These are phyloP conservation scores for Endotricha flammealis DNA, from an alignment of 2,888 invertebrate species.

Conservation along the genomic window DNA sequence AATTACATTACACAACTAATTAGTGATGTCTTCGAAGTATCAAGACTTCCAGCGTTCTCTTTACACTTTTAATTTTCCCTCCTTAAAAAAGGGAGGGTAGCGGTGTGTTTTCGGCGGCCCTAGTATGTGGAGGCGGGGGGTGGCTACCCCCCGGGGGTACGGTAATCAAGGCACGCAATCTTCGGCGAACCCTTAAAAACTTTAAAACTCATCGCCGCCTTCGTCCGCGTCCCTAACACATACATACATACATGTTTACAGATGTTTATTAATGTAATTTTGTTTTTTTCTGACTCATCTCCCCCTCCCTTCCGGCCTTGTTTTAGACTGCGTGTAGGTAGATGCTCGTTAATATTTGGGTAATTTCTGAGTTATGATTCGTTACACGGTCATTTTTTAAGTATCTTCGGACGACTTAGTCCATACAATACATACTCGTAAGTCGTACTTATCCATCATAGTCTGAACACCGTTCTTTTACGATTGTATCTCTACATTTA, in stretches of 20 bases:
- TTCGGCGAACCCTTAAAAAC: slow-evolving; percentile 81
- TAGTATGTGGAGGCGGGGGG: slow-evolving; percentile 41
- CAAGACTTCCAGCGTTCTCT: slow-evolving; percentile 39
- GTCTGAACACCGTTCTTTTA: too few species aligned
- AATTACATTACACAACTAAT: slow-evolving; percentile 17
- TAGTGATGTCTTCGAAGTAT: slow-evolving; percentile 52
- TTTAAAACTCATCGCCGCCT: slow-evolving; percentile 78
- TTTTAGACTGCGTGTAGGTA: slow-evolving; percentile 10
- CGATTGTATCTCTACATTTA: too few species aligned
- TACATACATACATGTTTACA: slow-evolving; percentile 28
- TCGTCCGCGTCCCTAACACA: slow-evolving; percentile 29
- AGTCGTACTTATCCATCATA: too few species aligned
- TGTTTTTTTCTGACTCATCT: slow-evolving; percentile 23
- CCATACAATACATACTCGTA: too few species aligned
- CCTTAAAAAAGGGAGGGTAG: slow-evolving; percentile 76
- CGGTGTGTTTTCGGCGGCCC: slow-evolving; percentile 57
- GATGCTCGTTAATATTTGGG: too few species aligned
- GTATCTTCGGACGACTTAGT: too few species aligned
- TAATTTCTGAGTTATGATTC: too few species aligned
- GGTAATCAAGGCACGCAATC: slow-evolving; percentile 82
- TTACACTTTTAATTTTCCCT: slow-evolving; percentile 77
- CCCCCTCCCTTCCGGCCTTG: slow-evolving; percentile 4
- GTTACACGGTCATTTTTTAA: too few species aligned
- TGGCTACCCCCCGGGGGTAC: slow-evolving; percentile 44
- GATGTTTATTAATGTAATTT: slow-evolving; percentile 48